Base-by-base conservation (phyloP, 2,797 vertebrate species). In the Gila robusta region DNA sequence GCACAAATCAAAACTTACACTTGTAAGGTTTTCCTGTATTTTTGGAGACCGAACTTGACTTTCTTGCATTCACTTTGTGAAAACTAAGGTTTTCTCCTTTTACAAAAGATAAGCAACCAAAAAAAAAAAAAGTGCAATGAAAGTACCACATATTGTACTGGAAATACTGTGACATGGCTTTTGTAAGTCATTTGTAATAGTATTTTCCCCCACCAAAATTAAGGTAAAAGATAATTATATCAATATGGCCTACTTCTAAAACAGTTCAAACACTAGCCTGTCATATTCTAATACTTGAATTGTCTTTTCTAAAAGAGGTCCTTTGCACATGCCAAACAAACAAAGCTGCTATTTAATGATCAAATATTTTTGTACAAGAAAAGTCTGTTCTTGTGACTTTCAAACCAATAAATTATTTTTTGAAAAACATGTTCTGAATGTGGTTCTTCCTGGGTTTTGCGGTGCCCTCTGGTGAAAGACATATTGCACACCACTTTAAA, bases 221-320 rank as follows among this genome's bases (percentile, higher is more conserved):
- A 73, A 64, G 32, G 35, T 28, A 9, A 44, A 79, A 67, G 35
- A 1, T 2, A 23, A 28, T 17, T 16, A 47, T 17, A 59, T 9
- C 47, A 77, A 77, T 81, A 56, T 73, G 91, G 92, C 92, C 93
- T 95, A 94, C 93, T 93, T 95, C 93, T 86, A 86, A 88, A 89
- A 79, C 88, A 23, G 82, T 89, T 88, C 54, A 9, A 87, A 86
- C 52, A 88, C 91, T 85, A 83, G 41, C 85, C 86, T 89, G 52
- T 89, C 87, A 81, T 88, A 87, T 89, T 77, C 35, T 41, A 84
- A 88, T 95, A 95, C 94, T 95, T 95, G 92, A 96, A 95, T 90
- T 79, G 81, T 72, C 69, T 54, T 76, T 86, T 79, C 35, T 79
- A 92, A 87, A 73, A 86, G 66, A 88, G 92, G 88, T 92, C 85